Evolutionary conservation across 2,113 vertebrate genomes (phyloP).

Genomic region (chimpanzee (Pan troglodytes)): NHGRI_mPanTro3-v2.1_pri NC_072402.2:24986001-24986500

Average conservation of each 20-base stretch:
- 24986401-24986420: neutral
- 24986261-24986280: neutral
- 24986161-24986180: neutral
- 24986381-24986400: conserved; percentile 11
- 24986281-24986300: neutral
- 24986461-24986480: neutral
- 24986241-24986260: neutral
- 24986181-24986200: neutral
- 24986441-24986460: conserved; percentile 17
- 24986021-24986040: neutral
- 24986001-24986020: neutral
- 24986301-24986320: neutral
- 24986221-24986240: neutral
- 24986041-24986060: neutral
- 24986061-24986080: neutral
- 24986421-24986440: conserved; percentile 12
- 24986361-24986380: neutral
- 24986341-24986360: neutral
- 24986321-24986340: neutral
- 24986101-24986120: neutral
- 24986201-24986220: neutral
- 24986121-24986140: neutral
- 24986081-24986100: neutral
- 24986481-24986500: neutral
- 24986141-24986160: neutral